Percentiles rank a stretch among this genome's conserved stretches.
Conservation (phyloP, 2,797 vertebrate species). For the Xenentodon cancila region DNA sequence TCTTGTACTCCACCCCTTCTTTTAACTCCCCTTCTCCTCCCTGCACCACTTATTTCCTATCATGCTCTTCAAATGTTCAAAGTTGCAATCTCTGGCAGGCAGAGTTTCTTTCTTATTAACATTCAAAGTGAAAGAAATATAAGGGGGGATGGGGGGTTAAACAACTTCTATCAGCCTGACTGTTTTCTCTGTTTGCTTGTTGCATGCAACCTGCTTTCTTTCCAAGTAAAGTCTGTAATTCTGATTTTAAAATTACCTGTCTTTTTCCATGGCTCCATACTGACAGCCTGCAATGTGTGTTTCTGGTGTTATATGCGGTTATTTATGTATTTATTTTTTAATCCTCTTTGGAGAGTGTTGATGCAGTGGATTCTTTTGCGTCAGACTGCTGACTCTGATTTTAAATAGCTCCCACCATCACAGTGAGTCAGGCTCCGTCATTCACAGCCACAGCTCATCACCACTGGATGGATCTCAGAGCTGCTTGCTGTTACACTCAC, state of each 20-base stretch:
- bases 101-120: slow-evolving; percentile 22
- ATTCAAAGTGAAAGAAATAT: slow-evolving; percentile 30
- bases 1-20: neutral
- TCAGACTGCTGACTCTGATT: slow-evolving; percentile 72
- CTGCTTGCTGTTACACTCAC: slow-evolving; percentile 25
- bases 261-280: slow-evolving; percentile 13
- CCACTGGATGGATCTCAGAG: slow-evolving; percentile 62
- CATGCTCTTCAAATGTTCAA: slow-evolving; percentile 30
- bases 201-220: slow-evolving; percentile 43
- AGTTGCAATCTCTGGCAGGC: slow-evolving; percentile 30
- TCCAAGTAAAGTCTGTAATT: slow-evolving; percentile 42
- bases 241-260: slow-evolving; percentile 32
- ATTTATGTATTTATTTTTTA: slow-evolving; percentile 65
- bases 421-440: slow-evolving; percentile 72
- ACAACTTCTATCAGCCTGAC: slow-evolving; percentile 1
- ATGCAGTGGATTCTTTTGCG: slow-evolving; percentile 68
- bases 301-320: slow-evolving; percentile 49
- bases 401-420: slow-evolving; percentile 77
- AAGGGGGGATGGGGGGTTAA: slow-evolving; percentile 7
- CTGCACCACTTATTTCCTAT: slow-evolving; percentile 7
- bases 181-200: slow-evolving; percentile 13
- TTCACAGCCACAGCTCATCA: slow-evolving; percentile 65
- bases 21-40: slow-evolving; percentile 15
- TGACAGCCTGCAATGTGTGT: slow-evolving; percentile 27
- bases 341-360: slow-evolving; percentile 68